phyloP scores from a whole-genome alignment of 2,888 invertebrate genomes.

The Alcis repandata region DNA sequence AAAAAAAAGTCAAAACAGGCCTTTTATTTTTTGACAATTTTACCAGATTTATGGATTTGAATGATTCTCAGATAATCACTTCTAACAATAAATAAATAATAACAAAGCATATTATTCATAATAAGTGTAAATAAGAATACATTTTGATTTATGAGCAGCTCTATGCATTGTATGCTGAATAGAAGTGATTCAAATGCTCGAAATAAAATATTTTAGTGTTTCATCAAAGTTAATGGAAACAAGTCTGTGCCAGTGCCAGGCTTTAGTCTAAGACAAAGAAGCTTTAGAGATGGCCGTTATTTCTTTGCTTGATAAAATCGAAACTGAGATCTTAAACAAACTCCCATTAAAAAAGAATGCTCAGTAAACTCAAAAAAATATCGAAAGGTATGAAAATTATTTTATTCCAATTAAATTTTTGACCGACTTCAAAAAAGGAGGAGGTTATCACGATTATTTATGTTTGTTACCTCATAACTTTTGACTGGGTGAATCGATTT shows the following conservation, averaged over 20 bases:
- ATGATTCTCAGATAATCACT: constrained; percentile 6
- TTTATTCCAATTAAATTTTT: constrained; percentile 5
- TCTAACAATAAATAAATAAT: too few relatives aligned
- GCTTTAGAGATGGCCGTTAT: background rate
- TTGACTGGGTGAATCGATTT: too few relatives aligned
- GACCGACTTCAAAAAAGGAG: too few relatives aligned
- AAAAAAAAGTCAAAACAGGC: background rate
- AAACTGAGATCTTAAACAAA: background rate
- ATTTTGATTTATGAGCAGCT: background rate
- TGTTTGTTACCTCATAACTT: too few relatives aligned
- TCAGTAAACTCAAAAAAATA: background rate
- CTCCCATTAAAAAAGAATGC: background rate
- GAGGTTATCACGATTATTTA: too few relatives aligned
- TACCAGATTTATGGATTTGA: too few relatives aligned
- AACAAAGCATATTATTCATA: too few relatives aligned
- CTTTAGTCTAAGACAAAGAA: background rate
- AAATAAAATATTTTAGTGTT: constrained; percentile 32
- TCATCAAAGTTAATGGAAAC: background rate
- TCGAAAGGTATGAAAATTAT: background rate
- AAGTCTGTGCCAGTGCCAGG: background rate
- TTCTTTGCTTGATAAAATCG: background rate
- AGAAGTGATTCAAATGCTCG: constrained; percentile 28
- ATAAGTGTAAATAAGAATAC: background rate
- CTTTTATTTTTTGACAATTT: too few relatives aligned
- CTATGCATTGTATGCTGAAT: background rate